Evolutionary conservation across 2,888 invertebrate species (phyloP), one percentile per base, ranked within the genome.

Genomic region (Cepaea hortensis): DNA sequence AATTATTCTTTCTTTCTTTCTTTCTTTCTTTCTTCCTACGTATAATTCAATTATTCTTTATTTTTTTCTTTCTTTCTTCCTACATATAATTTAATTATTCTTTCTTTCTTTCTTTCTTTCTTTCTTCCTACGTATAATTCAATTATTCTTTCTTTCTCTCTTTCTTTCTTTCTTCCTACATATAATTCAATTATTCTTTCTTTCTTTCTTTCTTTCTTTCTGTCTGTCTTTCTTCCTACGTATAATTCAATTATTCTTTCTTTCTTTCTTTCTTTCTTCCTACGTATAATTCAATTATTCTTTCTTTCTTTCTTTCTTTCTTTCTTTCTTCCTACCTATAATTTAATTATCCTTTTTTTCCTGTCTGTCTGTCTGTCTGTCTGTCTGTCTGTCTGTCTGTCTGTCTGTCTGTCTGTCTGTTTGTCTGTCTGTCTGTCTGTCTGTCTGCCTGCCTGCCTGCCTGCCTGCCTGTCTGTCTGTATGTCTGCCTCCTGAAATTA

Each of bases 231-330:
- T 77, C 77, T 77, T 13, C 4, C 46, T 77, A 0, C 46, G 4
- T 77, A 20, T 77, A 23, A 18, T 7, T 50, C 79, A 15, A n/a
- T 76, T 46, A 35, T 15, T 76, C 76, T 76, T 4, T 76, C 76
- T 76, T 15, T 76, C 76, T 76, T 15, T 76, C 76, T 23, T 15
- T 76, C 76, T 76, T 11, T 76, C n/a, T 23, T 11, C 35, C 35
- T 76, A 4, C 18, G 55, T 81, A 15, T 81, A 62, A 65, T 7
- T 23, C 48, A 20, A 18, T 81, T 65, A n/a, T 6, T 61, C 65
- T 81, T 35, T 81, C 81, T 81, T 23, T 81, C 81, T 81, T 11
- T 81, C 81, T 81, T 11, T 81, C 81, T 62, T 65, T 65, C 81
- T 81, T 35, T 81, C 81, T 81, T 35, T 62, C 23, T 62, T 7